Evolutionary conservation across 1,140 invertebrate species (phyloP).

Genomic region (Drosophila punjabiensis): DNA sequence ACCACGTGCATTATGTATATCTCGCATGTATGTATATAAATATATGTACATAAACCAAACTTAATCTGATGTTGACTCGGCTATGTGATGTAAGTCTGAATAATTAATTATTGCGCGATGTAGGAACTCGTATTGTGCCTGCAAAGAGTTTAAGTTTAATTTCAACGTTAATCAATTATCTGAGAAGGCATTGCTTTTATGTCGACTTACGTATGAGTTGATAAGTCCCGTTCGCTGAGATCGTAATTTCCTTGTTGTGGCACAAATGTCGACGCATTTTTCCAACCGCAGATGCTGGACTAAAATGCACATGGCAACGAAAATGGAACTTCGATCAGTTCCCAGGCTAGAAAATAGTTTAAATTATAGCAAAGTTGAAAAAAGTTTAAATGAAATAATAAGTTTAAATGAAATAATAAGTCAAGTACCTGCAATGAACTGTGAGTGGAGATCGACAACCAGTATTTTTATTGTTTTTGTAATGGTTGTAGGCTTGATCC

Average conservation of each 20-base stretch:
- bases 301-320: constrained; percentile 94
- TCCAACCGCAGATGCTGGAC: constrained; percentile 93
- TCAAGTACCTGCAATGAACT: constrained; percentile 91
- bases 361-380: neutral
- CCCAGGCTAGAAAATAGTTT: constrained; percentile 87
- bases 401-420: neutral
- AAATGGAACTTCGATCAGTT: constrained; percentile 95
- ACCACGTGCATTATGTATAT: constrained; percentile 41
- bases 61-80: constrained; percentile 85
- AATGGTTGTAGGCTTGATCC: constrained; percentile 88
- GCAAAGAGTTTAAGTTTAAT: constrained; percentile 78
- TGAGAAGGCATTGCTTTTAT: too few relatives aligned
- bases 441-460: constrained; percentile 88
- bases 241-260: constrained; percentile 92
- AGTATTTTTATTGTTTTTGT: constrained; percentile 86
- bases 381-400: too few relatives aligned
- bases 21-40: constrained; percentile 49
- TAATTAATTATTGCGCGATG: constrained; percentile 96
- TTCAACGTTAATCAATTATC: constrained; percentile 15
- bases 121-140: constrained; percentile 96
- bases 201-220: constrained; percentile 91
- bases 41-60: constrained; percentile 29
- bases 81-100: constrained; percentile 92
- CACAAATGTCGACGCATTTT: constrained; percentile 94
- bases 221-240: constrained; percentile 93